A percentile compares a stretch with the other conserved stretches of the same genome.
These are phyloP conservation scores for Tryphoninae sp. DNA, from an alignment of 2,888 invertebrate species.

Conservation along the genomic window DNA sequence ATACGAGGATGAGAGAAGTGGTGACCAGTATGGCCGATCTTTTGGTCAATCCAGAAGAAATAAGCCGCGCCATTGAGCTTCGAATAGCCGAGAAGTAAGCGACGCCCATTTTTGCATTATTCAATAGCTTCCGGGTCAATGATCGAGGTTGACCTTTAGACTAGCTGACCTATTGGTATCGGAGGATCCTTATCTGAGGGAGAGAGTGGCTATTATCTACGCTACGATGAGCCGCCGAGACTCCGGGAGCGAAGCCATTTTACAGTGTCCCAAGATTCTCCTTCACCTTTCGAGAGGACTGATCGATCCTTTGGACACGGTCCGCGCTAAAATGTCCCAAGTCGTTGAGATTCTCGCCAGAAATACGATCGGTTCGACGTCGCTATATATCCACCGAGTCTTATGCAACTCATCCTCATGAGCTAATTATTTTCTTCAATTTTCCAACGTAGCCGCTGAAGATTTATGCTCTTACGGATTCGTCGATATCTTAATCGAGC, in stretches of 20 bases:
- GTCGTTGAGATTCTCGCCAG: slow-evolving; percentile 79
- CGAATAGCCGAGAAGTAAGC: slow-evolving; percentile 78
- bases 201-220: slow-evolving; percentile 79
- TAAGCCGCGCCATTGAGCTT: slow-evolving; percentile 79
- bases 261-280: slow-evolving; percentile 75
- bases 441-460: slow-evolving; percentile 77
- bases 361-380: slow-evolving; percentile 62
- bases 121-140: not conserved
- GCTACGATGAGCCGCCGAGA: slow-evolving; percentile 78
- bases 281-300: slow-evolving; percentile 75
- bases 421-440: not conserved
- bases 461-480: slow-evolving; percentile 77
- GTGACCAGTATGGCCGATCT: slow-evolving; percentile 81
- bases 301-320: slow-evolving; percentile 75
- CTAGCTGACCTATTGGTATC: slow-evolving; percentile 76
- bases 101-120: not conserved
- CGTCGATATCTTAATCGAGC: slow-evolving; percentile 75
- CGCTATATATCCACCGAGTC: not conserved
- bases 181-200: slow-evolving; percentile 77
- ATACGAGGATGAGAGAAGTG: slow-evolving; percentile 77
- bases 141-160: slow-evolving; percentile 66
- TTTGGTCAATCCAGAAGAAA: slow-evolving; percentile 81
- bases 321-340: slow-evolving; percentile 79
- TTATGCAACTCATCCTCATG: not conserved
- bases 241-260: slow-evolving; percentile 79